Base-by-base conservation (phyloP, 2,797 vertebrate species). In the Gephyroberyx darwinii region DNA sequence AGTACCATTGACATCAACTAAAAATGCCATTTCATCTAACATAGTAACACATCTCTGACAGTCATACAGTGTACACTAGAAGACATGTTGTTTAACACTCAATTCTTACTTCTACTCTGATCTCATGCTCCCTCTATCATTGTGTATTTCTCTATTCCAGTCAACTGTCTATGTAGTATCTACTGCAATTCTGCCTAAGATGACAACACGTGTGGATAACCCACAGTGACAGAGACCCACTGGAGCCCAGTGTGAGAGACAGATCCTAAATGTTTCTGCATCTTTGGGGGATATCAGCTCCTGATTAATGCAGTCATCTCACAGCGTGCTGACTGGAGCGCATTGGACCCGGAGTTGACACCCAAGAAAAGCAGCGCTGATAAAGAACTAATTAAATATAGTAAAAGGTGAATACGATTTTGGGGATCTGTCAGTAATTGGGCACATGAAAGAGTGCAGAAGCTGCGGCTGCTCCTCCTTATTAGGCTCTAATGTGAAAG, bases 351-450 rank as follows among this genome's bases (percentile, higher is more conserved):
- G 67, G 71, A 85, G 93, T 86, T 61, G 69, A 83, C 86, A 93
- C 90, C 91, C 93, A 69, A 78, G 84, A 91, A 94, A 94, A 94
- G 90, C 76, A 88, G 91, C 30, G 83, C 90, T 93, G 94, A 95
- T 96, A 95, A 94, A 94, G 90, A 82, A 86, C 90, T 96, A 96
- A 98, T 97, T 97, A 96, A 95, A 94, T 93, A 88, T 89, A 93
- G 88, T 91, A 88, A 93, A 94, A 82, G 90, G 95, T 93, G 95
- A 94, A 93, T 96, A 95, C 92, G 94, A 94, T 94, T 94, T 92
- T 92, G 86, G 85, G 93, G 93, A 94, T 92, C 88, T 93, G 93
- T 89, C 92, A 93, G 92, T 98, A 96, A 98, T 95, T 96, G 95
- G 94, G 90, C 91, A 94, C 88, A 93, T 95, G 95, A 96, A 96